These are phyloP conservation scores for Romanomermis culicivorax DNA, from an alignment of 2,888 invertebrate species.

Conservation along the genomic window DNA sequence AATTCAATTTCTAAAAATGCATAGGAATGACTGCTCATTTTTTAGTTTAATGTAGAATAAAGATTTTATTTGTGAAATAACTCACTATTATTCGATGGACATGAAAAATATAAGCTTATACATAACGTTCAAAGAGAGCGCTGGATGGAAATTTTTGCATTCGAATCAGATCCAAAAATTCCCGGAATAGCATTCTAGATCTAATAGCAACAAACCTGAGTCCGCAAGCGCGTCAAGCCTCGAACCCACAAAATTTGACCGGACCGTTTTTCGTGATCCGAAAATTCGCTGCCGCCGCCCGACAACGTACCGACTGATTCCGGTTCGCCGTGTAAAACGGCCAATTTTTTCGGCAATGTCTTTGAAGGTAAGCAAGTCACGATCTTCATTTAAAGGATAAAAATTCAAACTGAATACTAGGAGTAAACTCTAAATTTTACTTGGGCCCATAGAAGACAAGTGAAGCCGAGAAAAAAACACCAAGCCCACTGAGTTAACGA, in stretches of 20 bases:
- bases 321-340: conserved; percentile 25
- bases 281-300: conserved; percentile 48
- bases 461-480: conserved; percentile 93
- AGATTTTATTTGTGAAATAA: too few species aligned
- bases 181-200: too few species aligned
- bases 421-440: too few species aligned
- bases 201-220: conserved; percentile 38
- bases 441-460: conserved; percentile 92
- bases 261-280: conserved; percentile 65
- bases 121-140: too few species aligned
- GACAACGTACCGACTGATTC: conserved; percentile 36
- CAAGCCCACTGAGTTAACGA: conserved; percentile 86
- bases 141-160: too few species aligned
- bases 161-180: too few species aligned
- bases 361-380: conserved; percentile 88
- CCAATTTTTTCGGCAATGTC: conserved; percentile 23
- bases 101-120: too few species aligned
- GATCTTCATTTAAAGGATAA: conserved; percentile 47
- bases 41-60: too few species aligned
- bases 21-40: too few species aligned
- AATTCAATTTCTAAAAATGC: too few species aligned
- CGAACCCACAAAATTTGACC: conserved; percentile 99
- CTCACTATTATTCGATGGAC: too few species aligned
- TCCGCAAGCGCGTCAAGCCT: conserved; percentile 59
- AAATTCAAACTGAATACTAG: background rate